Conservation (phyloP, 1,140 invertebrate genomes). For the Telenomus remus region DNA sequence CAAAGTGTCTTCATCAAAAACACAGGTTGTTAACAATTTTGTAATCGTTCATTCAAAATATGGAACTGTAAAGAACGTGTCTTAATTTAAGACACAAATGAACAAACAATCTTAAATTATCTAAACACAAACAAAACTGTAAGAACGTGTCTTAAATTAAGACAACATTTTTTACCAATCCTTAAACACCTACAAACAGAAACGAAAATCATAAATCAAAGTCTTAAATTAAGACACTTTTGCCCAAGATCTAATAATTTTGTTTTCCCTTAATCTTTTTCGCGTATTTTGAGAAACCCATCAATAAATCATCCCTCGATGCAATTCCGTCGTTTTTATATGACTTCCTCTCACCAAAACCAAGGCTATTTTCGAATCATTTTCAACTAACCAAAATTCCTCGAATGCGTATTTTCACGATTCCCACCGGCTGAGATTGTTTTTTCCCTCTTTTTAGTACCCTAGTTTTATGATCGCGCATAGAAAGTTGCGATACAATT, state of each 20-base stretch:
- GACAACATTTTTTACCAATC: too few relatives aligned
- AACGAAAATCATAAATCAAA: too few relatives aligned
- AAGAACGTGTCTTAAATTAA: too few relatives aligned
- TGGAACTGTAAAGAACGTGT: too few relatives aligned
- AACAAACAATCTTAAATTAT: too few relatives aligned
- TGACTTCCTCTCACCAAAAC: constrained; percentile 17
- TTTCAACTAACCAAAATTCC: constrained; percentile 31
- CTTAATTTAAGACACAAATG: too few relatives aligned
- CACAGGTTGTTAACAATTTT: too few relatives aligned
- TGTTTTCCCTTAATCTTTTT: neutral
- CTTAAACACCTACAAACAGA: too few relatives aligned
- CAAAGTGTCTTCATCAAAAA: too few relatives aligned
- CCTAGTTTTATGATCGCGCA: constrained; percentile 28
- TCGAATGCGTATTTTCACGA: constrained; percentile 26
- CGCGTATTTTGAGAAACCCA: constrained; percentile 23
- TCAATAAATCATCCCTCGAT: constrained; percentile 21
- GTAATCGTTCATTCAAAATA: too few relatives aligned
- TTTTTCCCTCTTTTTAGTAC: constrained; percentile 8
- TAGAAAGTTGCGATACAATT: constrained; percentile 35
- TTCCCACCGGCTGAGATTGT: constrained; percentile 14
- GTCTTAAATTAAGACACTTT: too few relatives aligned
- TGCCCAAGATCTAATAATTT: neutral
- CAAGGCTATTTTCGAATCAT: constrained; percentile 36
- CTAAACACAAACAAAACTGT: too few relatives aligned
- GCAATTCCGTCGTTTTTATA: constrained; percentile 27